A percentile compares a stretch with the other conserved stretches of the same genome.
phyloP scores from a whole-genome alignment of 2,113 vertebrate genomes.

The human region GRCh38 chr18:7708001-7708500 shows the following conservation, averaged over 20 bases:
- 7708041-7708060: background rate
- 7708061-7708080: conserved; percentile 43
- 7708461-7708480: conserved; percentile 53
- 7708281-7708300: conserved; percentile 54
- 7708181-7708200: conserved; percentile 26
- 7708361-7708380: conserved; percentile 78
- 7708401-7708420: conserved; percentile 72
- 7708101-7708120: conserved; percentile 45
- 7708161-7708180: conserved; percentile 27
- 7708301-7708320: conserved; percentile 68
- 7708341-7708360: conserved; percentile 78
- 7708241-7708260: conserved; percentile 44
- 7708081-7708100: background rate
- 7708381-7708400: conserved; percentile 76
- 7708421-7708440: conserved; percentile 65
- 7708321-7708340: conserved; percentile 64
- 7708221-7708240: conserved; percentile 57
- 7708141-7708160: conserved; percentile 40
- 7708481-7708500: conserved; percentile 61
- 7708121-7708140: conserved; percentile 49
- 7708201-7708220: conserved; percentile 48
- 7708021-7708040: background rate
- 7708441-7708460: conserved; percentile 75
- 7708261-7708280: conserved; percentile 23
- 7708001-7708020: background rate